Percentiles rank a stretch among this genome's conserved stretches.
phyloP scores from a whole-genome alignment of 2,797 vertebrate species.

The Gambusia yucatana region DNA sequence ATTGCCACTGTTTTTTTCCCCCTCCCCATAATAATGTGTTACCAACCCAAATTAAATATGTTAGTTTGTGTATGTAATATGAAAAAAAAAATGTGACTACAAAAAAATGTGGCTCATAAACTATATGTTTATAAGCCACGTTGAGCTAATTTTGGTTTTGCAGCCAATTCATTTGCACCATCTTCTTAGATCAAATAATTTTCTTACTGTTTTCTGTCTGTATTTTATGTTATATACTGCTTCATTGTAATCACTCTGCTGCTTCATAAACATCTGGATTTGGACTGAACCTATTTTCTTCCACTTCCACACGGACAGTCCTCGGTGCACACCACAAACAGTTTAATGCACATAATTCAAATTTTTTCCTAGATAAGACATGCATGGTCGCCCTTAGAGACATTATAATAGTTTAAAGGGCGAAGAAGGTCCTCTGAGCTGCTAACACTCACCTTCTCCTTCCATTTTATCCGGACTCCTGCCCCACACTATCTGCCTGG shows the following conservation, averaged over 20 bases:
- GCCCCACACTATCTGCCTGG: constrained; percentile 85
- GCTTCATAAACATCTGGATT: not conserved
- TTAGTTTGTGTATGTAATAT: not conserved
- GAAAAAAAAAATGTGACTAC: not conserved
- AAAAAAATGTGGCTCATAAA: no score
- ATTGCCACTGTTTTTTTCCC: not conserved
- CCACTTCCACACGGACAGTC: not conserved
- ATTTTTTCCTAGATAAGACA: not conserved
- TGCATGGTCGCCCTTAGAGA: not conserved
- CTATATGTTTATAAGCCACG: not conserved
- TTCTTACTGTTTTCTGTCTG: not conserved
- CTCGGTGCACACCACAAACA: not conserved
- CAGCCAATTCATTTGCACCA: not conserved
- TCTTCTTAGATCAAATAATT: not conserved
- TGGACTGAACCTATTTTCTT: not conserved
- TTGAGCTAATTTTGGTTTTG: not conserved
- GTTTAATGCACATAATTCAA: not conserved
- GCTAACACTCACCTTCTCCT: constrained; percentile 83
- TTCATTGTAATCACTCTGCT: not conserved
- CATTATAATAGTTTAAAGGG: not conserved
- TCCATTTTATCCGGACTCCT: constrained; percentile 85
- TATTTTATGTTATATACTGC: not conserved
- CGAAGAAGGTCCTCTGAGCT: not conserved
- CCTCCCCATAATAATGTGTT: not conserved
- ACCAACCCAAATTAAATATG: not conserved